Evolutionary conservation across 2,113 vertebrate genomes (phyloP), one percentile per base, ranked within the genome.

Genomic region (Cynoglossus semilaevis): DNA sequence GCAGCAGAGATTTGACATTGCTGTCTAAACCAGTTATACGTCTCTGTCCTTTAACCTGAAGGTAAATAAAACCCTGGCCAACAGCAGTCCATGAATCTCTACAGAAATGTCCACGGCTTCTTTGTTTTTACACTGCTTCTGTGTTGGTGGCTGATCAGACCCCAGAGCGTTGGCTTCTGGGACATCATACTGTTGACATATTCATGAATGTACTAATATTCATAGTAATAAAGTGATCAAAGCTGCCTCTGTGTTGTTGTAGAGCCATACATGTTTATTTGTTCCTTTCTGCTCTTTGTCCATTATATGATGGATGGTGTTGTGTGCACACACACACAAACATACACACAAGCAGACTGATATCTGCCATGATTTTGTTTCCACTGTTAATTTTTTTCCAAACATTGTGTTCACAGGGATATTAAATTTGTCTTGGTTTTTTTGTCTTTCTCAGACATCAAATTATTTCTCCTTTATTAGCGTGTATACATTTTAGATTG

Each of bases 201-300:
- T 83, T 89, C 86, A 90, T 90, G 86, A 85, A 89, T 89, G 71
- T 86, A 73, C 72, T 74, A 0, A 89, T 91, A 87, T 88, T 76
- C 87, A 88, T 90, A 85, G 86, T 88, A 85, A 88, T 79, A 85
- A 45, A 81, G 73, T 63, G 72, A 82, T 80, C 73, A 59, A 67
- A 55, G 54, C 63, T 47, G 43, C 37, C 64, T 19, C 16, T 40
- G 35, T 58, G 58, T 61, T 56, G 54, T 69, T 77, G 67, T 50
- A 55, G 56, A 41, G 53, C 56, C 40, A 36, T 14, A 6, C 38
- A 35, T 58, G 22, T 29, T 29, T 2, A 29, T 29, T 29, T 29
- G 22, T 67, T n/a, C n/a, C 12, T 63, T 53, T 72, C 45, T 45
- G 15, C 49, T 80, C 79, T 84, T 85, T 85, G 76, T 89, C 73